Conservation (phyloP, 2,113 vertebrate species). For the Promerops cafer region DNA sequence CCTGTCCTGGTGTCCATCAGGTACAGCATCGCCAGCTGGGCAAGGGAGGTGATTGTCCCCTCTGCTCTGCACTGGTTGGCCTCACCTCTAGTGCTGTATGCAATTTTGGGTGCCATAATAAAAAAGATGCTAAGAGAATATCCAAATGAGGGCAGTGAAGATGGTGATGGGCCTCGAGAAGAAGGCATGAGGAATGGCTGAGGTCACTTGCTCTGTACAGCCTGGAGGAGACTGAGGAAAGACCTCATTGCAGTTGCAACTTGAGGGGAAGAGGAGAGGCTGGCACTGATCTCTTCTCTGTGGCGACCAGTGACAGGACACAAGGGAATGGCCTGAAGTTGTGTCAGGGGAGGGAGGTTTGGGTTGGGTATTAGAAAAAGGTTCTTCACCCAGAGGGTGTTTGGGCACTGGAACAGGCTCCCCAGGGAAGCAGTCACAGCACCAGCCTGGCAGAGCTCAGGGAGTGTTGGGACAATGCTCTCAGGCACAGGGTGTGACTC, state of each 20-base stretch:
- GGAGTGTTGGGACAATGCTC: background rate
- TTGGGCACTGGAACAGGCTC: background rate
- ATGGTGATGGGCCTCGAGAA: background rate
- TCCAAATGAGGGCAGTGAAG: rapidly evolving
- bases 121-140: background rate
- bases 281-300: no score
- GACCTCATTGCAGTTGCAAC: background rate
- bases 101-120: background rate
- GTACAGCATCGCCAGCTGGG: background rate
- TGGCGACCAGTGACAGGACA: no score
- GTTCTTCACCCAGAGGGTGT: background rate
- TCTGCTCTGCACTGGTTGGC: background rate
- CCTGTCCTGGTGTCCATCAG: background rate
- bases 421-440: background rate
- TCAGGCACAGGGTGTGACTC: background rate
- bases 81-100: rapidly evolving
- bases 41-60: background rate
- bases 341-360: background rate
- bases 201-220: background rate
- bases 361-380: background rate
- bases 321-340: background rate
- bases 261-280: background rate
- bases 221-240: background rate
- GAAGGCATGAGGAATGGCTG: background rate
- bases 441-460: background rate